These are phyloP conservation scores for Standfussiana lucernea DNA, from an alignment of 2,888 invertebrate species.

Conservation along the genomic window DNA sequence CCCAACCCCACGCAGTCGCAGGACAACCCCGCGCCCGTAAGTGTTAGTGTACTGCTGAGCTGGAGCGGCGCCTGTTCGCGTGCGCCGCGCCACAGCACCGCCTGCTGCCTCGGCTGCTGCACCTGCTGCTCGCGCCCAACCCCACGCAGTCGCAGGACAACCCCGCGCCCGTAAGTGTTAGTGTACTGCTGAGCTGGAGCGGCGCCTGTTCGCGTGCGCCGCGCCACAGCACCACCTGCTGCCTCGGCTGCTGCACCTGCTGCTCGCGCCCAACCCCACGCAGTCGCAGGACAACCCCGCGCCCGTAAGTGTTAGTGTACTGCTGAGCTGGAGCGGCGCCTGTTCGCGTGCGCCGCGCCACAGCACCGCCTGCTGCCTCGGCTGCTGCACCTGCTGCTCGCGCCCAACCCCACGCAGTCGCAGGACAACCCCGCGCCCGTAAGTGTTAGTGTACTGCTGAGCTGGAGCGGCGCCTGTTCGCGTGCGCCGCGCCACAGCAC, in stretches of 20 bases:
- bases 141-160: conserved; percentile 43
- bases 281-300: conserved; percentile 27
- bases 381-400: too few relatives aligned
- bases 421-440: too few relatives aligned
- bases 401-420: too few relatives aligned
- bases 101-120: conserved; percentile 83
- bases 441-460: too few relatives aligned
- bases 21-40: conserved; percentile 50
- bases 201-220: too few relatives aligned
- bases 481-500: conserved; percentile 85
- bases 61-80: conserved; percentile 78
- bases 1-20: conserved; percentile 56
- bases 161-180: conserved; percentile 45
- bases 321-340: conserved; percentile 67
- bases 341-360: conserved; percentile 54
- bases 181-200: conserved; percentile 7
- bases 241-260: conserved; percentile 83
- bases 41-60: conserved; percentile 11
- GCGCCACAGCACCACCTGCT: conserved; percentile 76
- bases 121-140: conserved; percentile 77
- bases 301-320: conserved; percentile 43
- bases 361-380: too few relatives aligned
- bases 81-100: conserved; percentile 86
- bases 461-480: conserved; percentile 85
- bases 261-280: conserved; percentile 70